Evolutionary conservation across 1,140 invertebrate species (phyloP).

Genomic region (Calliopsis andreniformis): DNA sequence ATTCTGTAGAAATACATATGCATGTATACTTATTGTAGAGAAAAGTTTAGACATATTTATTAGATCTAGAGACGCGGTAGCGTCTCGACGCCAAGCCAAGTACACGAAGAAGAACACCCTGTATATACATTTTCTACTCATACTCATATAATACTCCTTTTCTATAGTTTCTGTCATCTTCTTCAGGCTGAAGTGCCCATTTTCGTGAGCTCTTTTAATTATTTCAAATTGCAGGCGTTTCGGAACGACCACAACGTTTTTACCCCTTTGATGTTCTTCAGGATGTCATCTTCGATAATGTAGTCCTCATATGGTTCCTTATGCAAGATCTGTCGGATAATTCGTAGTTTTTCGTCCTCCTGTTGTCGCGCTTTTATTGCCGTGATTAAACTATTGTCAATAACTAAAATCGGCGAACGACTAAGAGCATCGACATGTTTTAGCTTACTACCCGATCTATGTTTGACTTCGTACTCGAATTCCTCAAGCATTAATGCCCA

Average conservation of each 20-base stretch:
- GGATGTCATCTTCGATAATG: conserved; percentile 32
- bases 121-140: conserved; percentile 24
- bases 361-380: conserved; percentile 56
- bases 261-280: conserved; percentile 35
- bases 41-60: no score
- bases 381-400: conserved; percentile 22
- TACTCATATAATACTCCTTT: conserved; percentile 24
- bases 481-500: conserved; percentile 71
- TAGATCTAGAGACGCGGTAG: no score
- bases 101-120: no score
- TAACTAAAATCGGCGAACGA: conserved; percentile 66
- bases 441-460: conserved; percentile 71
- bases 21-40: no score
- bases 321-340: conserved; percentile 57
- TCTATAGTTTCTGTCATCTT: conserved; percentile 39
- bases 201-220: conserved; percentile 50
- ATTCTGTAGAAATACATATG: no score
- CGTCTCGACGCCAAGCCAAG: no score
- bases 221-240: conserved; percentile 52
- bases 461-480: conserved; percentile 72
- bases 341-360: conserved; percentile 59
- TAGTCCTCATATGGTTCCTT: conserved; percentile 40
- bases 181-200: conserved; percentile 43
- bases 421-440: conserved; percentile 78
- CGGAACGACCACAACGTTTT: conserved; percentile 60